Evolutionary conservation across 2,888 invertebrate species (phyloP).

Genomic region (Odontocerum albicorne): DNA sequence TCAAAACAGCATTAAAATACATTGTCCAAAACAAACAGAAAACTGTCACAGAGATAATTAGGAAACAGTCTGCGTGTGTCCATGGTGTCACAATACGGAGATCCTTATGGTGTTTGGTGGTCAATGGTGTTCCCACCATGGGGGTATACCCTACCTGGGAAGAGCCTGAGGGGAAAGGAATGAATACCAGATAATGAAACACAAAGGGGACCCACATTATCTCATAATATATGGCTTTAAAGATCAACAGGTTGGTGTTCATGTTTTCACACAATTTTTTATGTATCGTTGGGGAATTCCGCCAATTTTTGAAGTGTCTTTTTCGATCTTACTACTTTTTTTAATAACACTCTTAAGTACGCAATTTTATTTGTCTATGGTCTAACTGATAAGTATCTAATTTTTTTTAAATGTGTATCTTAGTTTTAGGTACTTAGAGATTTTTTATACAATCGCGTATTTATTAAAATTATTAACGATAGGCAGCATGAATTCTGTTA

Average conservation of each 20-base stretch:
- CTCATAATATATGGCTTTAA: constrained; percentile 32
- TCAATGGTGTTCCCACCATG: constrained; percentile 35
- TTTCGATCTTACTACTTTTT: too few species aligned
- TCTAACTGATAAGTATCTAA: too few species aligned
- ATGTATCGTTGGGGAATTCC: too few species aligned
- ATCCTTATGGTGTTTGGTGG: constrained; percentile 2
- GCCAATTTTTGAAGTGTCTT: too few species aligned
- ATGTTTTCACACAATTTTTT: too few species aligned
- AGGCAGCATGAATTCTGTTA: too few species aligned
- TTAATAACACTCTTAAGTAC: too few species aligned
- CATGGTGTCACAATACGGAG: constrained; percentile 7
- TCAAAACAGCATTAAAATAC: constrained; percentile 20
- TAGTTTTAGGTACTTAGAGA: too few species aligned
- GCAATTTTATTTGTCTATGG: too few species aligned
- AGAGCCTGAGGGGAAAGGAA: constrained; percentile 17
- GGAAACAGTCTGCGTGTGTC: constrained; percentile 33
- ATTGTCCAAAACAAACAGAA: constrained; percentile 23
- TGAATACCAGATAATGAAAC: constrained; percentile 25
- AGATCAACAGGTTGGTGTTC: constrained; percentile 3
- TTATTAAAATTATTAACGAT: too few species aligned
- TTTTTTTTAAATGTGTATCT: too few species aligned
- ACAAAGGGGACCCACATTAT: constrained; percentile 32
- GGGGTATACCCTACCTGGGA: constrained; percentile 4
- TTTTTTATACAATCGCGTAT: too few species aligned
- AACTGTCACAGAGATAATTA: constrained; percentile 31